Evolutionary conservation across 2,797 vertebrate genomes (phyloP).

Genomic region (Tapera naevia): DNA sequence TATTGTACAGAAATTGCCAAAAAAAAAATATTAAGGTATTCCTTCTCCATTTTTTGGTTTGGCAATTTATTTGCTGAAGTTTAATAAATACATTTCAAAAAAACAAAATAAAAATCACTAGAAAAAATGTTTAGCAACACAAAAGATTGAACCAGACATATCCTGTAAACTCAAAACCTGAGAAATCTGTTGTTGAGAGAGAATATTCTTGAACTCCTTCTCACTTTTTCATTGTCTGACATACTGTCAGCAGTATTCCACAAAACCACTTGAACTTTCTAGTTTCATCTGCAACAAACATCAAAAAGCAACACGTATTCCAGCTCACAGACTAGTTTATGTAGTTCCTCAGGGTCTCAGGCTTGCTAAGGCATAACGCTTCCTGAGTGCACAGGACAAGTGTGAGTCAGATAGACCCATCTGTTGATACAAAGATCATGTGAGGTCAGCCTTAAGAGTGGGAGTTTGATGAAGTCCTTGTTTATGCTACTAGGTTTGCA

Average conservation of each 20-base stretch:
- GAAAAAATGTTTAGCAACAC: not conserved
- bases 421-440: constrained; percentile 27
- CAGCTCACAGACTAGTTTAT: not conserved
- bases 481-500: constrained; percentile 19
- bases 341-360: not conserved
- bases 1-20: not conserved
- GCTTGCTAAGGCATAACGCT: not conserved
- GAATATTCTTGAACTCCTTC: not conserved
- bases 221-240: constrained; percentile 16
- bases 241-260: not conserved
- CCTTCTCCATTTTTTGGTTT: not conserved
- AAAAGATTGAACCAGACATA: not conserved
- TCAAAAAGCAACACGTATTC: not conserved
- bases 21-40: not conserved
- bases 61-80: not conserved
- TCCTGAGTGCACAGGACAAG: fast-evolving
- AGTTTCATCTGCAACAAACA: constrained; percentile 16
- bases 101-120: not conserved
- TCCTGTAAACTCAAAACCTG: not conserved
- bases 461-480: constrained; percentile 11
- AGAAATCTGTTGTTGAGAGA: not conserved
- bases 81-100: not conserved
- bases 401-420: constrained; percentile 3
- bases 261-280: not conserved
- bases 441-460: constrained; percentile 28